phyloP scores from a whole-genome alignment of 2,113 vertebrate genomes.

The Zosterops lateralis region DNA sequence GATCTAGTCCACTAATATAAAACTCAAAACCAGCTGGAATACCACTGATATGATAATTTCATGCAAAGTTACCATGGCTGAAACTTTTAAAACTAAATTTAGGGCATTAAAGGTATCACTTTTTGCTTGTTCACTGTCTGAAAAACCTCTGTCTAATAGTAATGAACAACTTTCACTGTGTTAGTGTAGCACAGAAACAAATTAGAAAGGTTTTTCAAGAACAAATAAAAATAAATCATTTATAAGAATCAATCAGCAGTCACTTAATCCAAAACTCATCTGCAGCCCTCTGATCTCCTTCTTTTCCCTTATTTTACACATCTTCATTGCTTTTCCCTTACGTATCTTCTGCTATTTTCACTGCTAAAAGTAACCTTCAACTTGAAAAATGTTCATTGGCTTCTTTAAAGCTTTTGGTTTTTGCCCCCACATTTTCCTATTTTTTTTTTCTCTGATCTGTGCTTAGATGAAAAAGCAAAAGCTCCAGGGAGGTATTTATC shows the following conservation, averaged over 20 bases:
- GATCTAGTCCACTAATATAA: neutral
- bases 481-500: conserved; percentile 51
- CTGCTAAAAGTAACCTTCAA: conserved; percentile 15
- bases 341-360: neutral
- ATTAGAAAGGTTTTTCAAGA: neutral
- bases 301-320: neutral
- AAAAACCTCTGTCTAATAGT: neutral
- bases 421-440: neutral
- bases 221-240: neutral
- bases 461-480: conserved; percentile 39
- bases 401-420: neutral
- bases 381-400: conserved; percentile 32
- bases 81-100: neutral
- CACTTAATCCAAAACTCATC: neutral
- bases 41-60: neutral
- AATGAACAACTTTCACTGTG: neutral
- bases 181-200: neutral
- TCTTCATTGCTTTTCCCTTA: neutral
- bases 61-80: neutral
- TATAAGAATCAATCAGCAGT: neutral
- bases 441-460: conserved; percentile 17
- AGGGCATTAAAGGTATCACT: neutral
- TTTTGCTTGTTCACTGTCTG: neutral
- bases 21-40: neutral
- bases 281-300: neutral